These are phyloP conservation scores for Cuniculus paca DNA, from an alignment of 2,797 vertebrate genomes.

Conservation along the genomic window DNA sequence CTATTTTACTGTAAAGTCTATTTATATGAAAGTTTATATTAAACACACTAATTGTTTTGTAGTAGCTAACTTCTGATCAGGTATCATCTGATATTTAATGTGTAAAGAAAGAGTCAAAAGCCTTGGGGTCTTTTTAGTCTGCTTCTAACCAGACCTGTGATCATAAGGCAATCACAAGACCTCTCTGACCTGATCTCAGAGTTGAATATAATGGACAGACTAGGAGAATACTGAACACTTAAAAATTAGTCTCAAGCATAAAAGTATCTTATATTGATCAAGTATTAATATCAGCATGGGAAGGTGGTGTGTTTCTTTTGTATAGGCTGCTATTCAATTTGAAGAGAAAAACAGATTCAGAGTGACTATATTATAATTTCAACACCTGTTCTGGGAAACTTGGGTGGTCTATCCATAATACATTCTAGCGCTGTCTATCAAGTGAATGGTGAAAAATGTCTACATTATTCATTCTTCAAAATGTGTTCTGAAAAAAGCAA, in stretches of 20 bases:
- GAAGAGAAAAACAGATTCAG: background rate
- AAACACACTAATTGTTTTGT: background rate
- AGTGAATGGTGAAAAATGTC: background rate
- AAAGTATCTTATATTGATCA: background rate
- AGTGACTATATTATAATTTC: background rate
- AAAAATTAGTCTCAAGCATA: background rate
- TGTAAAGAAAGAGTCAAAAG: background rate
- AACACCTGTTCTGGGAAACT: background rate
- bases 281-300: background rate
- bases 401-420: background rate
- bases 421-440: background rate
- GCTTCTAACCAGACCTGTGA: background rate
- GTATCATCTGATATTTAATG: background rate
- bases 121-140: background rate
- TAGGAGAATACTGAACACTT: background rate
- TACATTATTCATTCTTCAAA: background rate
- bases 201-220: background rate
- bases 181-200: background rate
- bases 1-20: background rate
- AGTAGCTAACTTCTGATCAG: background rate
- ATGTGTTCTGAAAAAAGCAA: background rate
- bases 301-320: background rate
- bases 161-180: background rate
- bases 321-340: background rate
- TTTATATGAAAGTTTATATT: background rate